phyloP scores from a whole-genome alignment of 1,140 invertebrate genomes.

The Brachionus plicatilis region DNA sequence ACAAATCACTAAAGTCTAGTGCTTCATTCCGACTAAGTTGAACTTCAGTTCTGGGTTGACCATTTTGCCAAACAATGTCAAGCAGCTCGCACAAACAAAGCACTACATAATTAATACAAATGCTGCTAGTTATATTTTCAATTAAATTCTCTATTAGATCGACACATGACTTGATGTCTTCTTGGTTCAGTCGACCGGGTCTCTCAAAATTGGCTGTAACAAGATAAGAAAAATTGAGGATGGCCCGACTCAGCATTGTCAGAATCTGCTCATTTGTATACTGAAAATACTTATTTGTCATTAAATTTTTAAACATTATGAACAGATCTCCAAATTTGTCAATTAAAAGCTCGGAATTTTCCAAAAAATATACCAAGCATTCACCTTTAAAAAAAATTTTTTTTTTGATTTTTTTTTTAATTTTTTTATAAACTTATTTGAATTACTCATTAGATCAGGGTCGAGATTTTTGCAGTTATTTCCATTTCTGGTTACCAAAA shows the following conservation, averaged over 20 bases:
- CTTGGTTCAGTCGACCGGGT: neutral
- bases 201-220: neutral
- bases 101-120: constrained; percentile 35
- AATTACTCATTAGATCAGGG: constrained; percentile 24
- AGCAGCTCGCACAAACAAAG: constrained; percentile 32
- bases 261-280: constrained; percentile 10
- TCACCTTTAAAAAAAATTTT: neutral
- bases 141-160: constrained; percentile 7
- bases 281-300: neutral
- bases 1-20: neutral
- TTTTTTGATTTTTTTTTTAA: neutral
- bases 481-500: neutral
- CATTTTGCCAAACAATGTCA: constrained; percentile 7
- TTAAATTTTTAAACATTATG: neutral
- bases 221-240: constrained; percentile 15
- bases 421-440: neutral
- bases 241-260: neutral
- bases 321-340: neutral
- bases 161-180: neutral
- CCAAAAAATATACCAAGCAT: constrained; percentile 30
- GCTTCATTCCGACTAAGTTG: neutral
- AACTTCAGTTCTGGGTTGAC: neutral
- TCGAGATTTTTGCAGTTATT: constrained; percentile 20
- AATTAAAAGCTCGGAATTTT: neutral
- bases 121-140: neutral